phyloP scores from a whole-genome alignment of 1,140 invertebrate genomes.

The Bombus ignitus region DNA sequence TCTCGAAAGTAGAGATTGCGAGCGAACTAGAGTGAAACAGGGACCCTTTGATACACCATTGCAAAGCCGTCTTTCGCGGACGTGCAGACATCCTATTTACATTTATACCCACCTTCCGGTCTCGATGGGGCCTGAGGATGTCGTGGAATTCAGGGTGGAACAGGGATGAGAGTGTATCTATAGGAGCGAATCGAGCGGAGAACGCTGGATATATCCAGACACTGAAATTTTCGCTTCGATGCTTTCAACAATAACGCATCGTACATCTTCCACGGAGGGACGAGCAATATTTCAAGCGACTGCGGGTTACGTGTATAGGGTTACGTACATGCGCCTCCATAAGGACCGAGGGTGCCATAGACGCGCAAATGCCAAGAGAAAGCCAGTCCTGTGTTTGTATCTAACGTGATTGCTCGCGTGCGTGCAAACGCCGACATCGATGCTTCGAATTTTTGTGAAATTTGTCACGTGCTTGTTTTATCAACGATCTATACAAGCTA shows the following conservation, averaged over 20 bases:
- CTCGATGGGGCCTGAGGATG: constrained; percentile 63
- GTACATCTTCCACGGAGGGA: constrained; percentile 78
- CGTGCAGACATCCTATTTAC: constrained; percentile 77
- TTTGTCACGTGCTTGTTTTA: constrained; percentile 47
- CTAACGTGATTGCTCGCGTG: constrained; percentile 45
- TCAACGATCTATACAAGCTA: not conserved
- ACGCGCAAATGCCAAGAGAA: constrained; percentile 17
- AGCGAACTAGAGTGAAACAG: constrained; percentile 57
- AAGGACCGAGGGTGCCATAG: not conserved
- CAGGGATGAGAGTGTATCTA: constrained; percentile 53
- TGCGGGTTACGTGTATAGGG: constrained; percentile 62
- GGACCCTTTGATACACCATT: constrained; percentile 73
- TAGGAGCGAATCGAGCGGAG: constrained; percentile 61
- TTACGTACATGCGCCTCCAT: constrained; percentile 50
- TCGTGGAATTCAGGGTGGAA: constrained; percentile 53
- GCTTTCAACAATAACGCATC: constrained; percentile 80
- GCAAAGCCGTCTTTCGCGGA: constrained; percentile 74
- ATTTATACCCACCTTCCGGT: constrained; percentile 75
- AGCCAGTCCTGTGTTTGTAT: constrained; percentile 25
- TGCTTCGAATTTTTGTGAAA: constrained; percentile 52
- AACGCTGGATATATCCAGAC: constrained; percentile 74
- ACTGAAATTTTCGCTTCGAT: constrained; percentile 80
- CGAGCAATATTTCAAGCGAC: constrained; percentile 80
- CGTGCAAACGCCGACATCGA: constrained; percentile 42
- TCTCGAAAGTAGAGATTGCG: constrained; percentile 56